A percentile compares a stretch with the other conserved stretches of the same genome.
These are phyloP conservation scores for Cyprichromis sp. DNA, from an alignment of 2,113 vertebrate genomes.

Conservation along the genomic window DNA sequence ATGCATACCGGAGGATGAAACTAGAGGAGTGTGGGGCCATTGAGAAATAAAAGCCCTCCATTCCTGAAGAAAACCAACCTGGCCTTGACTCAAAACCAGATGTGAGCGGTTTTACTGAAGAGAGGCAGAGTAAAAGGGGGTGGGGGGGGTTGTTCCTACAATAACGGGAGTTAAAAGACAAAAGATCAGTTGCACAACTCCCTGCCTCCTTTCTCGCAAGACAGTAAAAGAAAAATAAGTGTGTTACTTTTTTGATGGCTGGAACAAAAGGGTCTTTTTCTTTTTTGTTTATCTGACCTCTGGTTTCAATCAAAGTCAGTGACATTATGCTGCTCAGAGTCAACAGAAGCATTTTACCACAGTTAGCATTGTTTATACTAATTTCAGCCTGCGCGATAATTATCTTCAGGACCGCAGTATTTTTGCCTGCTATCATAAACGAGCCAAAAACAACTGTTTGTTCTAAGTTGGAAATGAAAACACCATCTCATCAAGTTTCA, in stretches of 20 bases:
- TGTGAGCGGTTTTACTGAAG: constrained; percentile 57
- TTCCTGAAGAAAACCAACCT: constrained; percentile 68
- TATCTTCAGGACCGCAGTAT: background rate
- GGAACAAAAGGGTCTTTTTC: background rate
- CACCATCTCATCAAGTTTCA: background rate
- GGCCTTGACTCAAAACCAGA: constrained; percentile 72
- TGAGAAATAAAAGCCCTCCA: constrained; percentile 65
- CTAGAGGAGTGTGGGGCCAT: constrained; percentile 55
- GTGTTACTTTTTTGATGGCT: constrained; percentile 6
- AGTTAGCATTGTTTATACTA: background rate
- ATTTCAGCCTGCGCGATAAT: background rate
- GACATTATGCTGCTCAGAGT: constrained; percentile 23
- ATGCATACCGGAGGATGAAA: constrained; percentile 47
- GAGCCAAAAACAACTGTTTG: background rate
- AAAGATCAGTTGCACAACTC: constrained; percentile 46
- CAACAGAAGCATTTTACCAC: background rate
- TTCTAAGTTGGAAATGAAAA: background rate
- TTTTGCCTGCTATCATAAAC: background rate
- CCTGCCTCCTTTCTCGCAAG: constrained; percentile 30
- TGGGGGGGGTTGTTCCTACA: constrained; percentile 1
- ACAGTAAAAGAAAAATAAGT: constrained; percentile 32
- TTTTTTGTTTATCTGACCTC: background rate
- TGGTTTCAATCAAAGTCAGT: background rate
- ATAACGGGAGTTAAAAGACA: background rate
- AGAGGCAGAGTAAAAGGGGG: constrained; percentile 2